Conservation (phyloP, 2,888 invertebrate genomes). For the Ecdyonurus torrentis region DNA sequence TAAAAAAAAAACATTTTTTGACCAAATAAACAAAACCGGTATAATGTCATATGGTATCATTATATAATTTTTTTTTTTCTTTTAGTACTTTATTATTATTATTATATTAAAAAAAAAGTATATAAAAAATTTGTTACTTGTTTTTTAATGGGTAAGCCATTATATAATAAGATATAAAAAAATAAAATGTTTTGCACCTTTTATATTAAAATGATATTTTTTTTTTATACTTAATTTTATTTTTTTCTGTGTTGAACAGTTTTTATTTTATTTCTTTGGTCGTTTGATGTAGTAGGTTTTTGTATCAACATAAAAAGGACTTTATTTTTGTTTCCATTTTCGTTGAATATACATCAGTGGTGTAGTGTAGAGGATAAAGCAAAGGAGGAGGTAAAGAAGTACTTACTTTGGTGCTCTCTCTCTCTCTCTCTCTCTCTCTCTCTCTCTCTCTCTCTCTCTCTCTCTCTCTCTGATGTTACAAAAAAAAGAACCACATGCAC, state of each 20-base stretch:
- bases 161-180: not conserved
- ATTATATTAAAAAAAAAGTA: too few species aligned
- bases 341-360: not conserved
- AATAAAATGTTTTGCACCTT: not conserved
- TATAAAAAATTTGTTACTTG: not conserved
- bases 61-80: not conserved
- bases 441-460: too few species aligned
- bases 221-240: not conserved
- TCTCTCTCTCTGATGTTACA: too few species aligned
- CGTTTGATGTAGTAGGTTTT: not conserved
- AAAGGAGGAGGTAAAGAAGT: not conserved
- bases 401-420: not conserved
- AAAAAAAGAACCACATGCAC: too few species aligned
- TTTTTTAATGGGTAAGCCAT: not conserved
- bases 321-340: not conserved
- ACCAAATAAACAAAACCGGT: not conserved
- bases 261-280: not conserved
- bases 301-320: not conserved
- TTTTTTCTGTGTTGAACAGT: too few species aligned
- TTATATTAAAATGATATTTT: not conserved
- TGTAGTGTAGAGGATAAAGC: not conserved
- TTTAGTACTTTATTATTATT: not conserved
- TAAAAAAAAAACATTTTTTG: not conserved
- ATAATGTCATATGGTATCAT: slow-evolving; percentile 2
- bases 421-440: too few species aligned